Conservation (phyloP, 2,888 invertebrate species). For the Suillia variegata region DNA sequence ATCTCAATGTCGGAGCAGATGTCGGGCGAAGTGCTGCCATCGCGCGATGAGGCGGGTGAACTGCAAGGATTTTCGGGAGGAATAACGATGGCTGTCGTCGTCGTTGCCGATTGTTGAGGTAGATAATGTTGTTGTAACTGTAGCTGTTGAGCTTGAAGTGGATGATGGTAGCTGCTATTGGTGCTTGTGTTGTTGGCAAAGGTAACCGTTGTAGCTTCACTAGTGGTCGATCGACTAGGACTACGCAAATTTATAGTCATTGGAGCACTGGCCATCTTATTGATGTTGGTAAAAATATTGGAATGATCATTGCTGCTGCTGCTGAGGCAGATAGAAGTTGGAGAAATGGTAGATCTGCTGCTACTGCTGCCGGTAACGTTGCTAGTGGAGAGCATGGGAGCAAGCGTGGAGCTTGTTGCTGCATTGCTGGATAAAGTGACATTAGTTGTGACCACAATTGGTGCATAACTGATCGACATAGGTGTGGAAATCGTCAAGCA, state of each 20-base stretch:
- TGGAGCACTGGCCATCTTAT: slow-evolving; percentile 31
- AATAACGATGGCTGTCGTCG: no score
- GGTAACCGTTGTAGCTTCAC: slow-evolving; percentile 24
- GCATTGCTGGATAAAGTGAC: slow-evolving; percentile 25
- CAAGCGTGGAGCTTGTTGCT: slow-evolving; percentile 27
- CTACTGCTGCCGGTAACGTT: not conserved
- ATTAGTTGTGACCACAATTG: slow-evolving; percentile 17
- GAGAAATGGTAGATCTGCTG: no score
- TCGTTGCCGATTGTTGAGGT: slow-evolving; percentile 43
- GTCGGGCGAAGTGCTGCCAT: slow-evolving; percentile 52
- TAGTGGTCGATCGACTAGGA: slow-evolving; percentile 19
- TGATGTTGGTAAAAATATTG: slow-evolving; percentile 31
- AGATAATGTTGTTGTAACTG: slow-evolving; percentile 47
- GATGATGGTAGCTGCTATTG: not conserved
- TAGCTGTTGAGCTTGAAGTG: slow-evolving; percentile 21
- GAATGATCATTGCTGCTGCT: slow-evolving; percentile 25
- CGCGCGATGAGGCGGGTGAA: slow-evolving; percentile 45
- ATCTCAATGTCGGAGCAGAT: slow-evolving; percentile 60
- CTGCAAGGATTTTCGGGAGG: slow-evolving; percentile 44
- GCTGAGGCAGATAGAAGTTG: slow-evolving; percentile 9
- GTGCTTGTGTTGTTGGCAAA: slow-evolving; percentile 30
- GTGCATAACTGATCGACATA: slow-evolving; percentile 24
- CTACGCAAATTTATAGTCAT: slow-evolving; percentile 38
- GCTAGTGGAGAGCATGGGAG: slow-evolving; percentile 20
- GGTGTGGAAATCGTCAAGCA: slow-evolving; percentile 42